Evolutionary conservation across 1,140 invertebrate genomes (phyloP).

Genomic region (Nymphalis io): DNA sequence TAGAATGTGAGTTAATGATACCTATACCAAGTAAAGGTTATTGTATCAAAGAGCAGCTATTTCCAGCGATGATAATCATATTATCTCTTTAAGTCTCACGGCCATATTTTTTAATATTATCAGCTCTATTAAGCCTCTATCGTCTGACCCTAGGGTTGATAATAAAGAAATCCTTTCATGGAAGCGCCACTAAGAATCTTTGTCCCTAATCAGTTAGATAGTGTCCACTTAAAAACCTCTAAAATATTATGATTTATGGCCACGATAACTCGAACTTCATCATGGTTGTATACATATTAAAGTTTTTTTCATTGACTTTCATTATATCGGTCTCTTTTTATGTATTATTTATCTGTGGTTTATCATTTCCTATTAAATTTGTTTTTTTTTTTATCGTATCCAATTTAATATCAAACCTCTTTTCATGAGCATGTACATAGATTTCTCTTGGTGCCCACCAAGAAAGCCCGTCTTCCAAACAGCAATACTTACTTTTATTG

Average conservation of each 20-base stretch:
- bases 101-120: constrained; percentile 41
- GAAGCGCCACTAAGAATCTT: constrained; percentile 47
- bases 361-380: no score
- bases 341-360: background rate
- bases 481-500: no score
- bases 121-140: constrained; percentile 54
- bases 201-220: constrained; percentile 65
- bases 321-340: background rate
- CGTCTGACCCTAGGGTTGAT: constrained; percentile 51
- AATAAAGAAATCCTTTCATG: constrained; percentile 50
- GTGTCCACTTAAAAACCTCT: constrained; percentile 62
- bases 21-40: background rate
- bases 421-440: no score
- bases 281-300: background rate
- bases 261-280: constrained; percentile 46
- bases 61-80: constrained; percentile 8
- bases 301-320: background rate
- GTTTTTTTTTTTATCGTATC: no score
- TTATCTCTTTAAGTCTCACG: constrained; percentile 13
- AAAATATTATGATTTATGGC: constrained; percentile 65
- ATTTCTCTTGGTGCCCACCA: no score
- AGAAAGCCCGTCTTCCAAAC: no score
- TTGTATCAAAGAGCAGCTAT: background rate
- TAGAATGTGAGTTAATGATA: no score
- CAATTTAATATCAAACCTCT: no score